phyloP scores from a whole-genome alignment of 2,888 invertebrate genomes.

The Lasius platythorax region DNA sequence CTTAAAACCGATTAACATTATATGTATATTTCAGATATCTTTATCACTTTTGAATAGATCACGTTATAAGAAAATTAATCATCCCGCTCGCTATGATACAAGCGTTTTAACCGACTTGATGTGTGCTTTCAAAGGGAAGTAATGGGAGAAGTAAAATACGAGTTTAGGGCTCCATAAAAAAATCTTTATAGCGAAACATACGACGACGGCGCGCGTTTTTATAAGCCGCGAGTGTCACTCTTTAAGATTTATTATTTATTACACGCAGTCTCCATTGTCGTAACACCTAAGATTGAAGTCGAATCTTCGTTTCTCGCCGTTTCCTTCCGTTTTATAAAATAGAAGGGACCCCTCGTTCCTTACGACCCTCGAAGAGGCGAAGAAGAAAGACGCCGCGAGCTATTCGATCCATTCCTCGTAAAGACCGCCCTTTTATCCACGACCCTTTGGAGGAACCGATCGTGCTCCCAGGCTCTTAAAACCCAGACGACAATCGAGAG shows the following conservation, averaged over 20 bases:
- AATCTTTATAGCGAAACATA: constrained; percentile 35
- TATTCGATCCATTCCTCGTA: constrained; percentile 57
- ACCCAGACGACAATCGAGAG: constrained; percentile 33
- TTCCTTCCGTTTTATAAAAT: constrained; percentile 69
- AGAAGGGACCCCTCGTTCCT: constrained; percentile 44
- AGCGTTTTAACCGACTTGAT: constrained; percentile 4
- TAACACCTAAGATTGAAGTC: constrained; percentile 61
- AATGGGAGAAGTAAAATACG: constrained; percentile 42
- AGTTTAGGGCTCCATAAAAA: constrained; percentile 42
- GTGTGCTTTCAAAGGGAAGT: constrained; percentile 18
- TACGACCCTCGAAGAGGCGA: constrained; percentile 27
- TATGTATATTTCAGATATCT: no score
- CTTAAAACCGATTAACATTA: not conserved
- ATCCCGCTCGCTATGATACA: not conserved
- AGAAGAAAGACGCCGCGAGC: constrained; percentile 46
- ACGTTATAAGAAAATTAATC: constrained; percentile 31
- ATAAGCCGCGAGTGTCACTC: constrained; percentile 25
- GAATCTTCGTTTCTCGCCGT: constrained; percentile 63
- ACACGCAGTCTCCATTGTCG: constrained; percentile 50
- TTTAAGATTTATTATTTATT: constrained; percentile 53
- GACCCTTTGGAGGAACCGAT: constrained; percentile 29
- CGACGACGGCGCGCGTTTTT: constrained; percentile 4
- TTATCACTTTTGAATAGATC: not conserved
- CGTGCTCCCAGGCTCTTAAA: constrained; percentile 34
- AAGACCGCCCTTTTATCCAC: constrained; percentile 45